Percentiles rank a stretch among this genome's conserved stretches.
These are phyloP conservation scores for Danio tinwini DNA, from an alignment of 2,797 vertebrate species.

Conservation along the genomic window DNA sequence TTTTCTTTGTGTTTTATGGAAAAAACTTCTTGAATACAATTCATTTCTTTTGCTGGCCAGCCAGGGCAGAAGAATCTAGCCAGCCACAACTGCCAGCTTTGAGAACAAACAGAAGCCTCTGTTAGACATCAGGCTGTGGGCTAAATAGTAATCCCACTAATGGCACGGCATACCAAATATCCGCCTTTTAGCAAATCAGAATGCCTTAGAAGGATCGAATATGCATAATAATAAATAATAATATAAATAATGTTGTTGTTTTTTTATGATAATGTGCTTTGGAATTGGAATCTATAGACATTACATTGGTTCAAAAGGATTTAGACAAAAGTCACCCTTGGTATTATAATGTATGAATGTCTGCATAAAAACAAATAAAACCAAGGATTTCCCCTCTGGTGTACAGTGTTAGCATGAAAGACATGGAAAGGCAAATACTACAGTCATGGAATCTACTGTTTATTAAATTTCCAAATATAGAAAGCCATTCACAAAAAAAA, in stretches of 20 bases:
- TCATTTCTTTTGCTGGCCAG: too few species aligned
- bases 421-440: not conserved
- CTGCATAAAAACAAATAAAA: not conserved
- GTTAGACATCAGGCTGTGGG: not conserved
- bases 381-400: too few species aligned
- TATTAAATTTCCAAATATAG: not conserved
- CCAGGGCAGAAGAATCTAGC: not conserved
- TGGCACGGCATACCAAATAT: not conserved
- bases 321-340: not conserved
- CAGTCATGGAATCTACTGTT: not conserved
- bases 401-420: not conserved
- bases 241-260: not conserved
- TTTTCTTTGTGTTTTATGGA: not conserved
- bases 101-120: not conserved
- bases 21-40: not conserved
- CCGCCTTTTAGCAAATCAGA: not conserved
- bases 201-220: not conserved
- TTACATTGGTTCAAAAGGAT: not conserved
- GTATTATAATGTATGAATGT: not conserved
- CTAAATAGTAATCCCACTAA: not conserved
- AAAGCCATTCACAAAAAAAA: too few species aligned
- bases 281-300: not conserved
- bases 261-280: not conserved
- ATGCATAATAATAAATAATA: not conserved
- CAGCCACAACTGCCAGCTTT: not conserved